phyloP scores from a whole-genome alignment of 1,140 invertebrate genomes.

The Ericerus pela region DNA sequence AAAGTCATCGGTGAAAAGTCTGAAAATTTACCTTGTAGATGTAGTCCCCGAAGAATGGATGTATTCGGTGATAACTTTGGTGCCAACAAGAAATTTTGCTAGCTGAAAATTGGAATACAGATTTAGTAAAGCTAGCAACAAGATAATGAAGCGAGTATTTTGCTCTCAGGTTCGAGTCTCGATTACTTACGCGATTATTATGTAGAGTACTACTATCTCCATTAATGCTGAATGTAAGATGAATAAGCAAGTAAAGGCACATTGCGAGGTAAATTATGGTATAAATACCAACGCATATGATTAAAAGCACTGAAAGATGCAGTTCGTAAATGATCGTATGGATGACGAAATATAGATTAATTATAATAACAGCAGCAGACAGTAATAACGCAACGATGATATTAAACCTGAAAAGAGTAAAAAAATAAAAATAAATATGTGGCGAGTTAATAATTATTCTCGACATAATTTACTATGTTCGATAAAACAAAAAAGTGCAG shows the following conservation, averaged over 20 bases:
- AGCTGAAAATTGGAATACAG: neutral
- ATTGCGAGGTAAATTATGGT: neutral
- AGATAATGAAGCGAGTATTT: neutral
- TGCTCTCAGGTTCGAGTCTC: neutral
- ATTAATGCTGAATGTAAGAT: neutral
- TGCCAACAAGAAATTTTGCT: neutral
- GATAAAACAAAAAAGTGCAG: conserved; percentile 21
- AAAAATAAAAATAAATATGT: too few relatives aligned
- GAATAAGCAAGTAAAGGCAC: neutral
- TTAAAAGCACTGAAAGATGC: neutral
- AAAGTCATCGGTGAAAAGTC: too few relatives aligned
- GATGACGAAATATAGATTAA: conserved; percentile 70
- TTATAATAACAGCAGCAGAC: conserved; percentile 53
- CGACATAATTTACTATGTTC: too few relatives aligned
- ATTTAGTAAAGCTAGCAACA: neutral
- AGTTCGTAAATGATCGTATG: conserved; percentile 19
- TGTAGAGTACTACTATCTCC: neutral
- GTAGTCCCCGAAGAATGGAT: neutral
- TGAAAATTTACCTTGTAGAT: neutral
- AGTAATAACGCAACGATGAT: conserved; percentile 50
- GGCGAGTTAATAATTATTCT: too few relatives aligned
- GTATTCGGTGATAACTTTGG: neutral
- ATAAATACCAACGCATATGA: neutral
- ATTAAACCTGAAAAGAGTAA: conserved; percentile 43
- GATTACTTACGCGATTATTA: neutral